Base-by-base conservation (phyloP, 2,888 invertebrate species). In the Nymphalis c-album region DNA sequence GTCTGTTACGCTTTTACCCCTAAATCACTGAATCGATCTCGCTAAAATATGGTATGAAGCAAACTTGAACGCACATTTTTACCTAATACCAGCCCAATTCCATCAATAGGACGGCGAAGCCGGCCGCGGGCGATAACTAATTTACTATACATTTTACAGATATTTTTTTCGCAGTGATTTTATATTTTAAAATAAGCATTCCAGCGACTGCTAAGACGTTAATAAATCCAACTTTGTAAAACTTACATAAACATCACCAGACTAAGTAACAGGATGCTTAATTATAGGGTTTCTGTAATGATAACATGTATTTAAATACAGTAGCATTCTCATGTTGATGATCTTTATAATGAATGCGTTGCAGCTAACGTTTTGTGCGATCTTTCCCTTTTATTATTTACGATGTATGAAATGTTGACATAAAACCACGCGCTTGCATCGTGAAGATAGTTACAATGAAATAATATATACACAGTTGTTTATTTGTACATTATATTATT, bases 331-430 rank as follows among this genome's bases (percentile, higher is more conserved):
- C 60, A 18, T 40, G 35, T 57, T 57, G 57, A 57, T 57, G n/a
- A 40, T 57, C 57, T 57, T 35, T 57, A 40, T 57, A 57, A 57
- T 57, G 35, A 40, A 57, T 57, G 40, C 57, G 40, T 57, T 18
- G 35, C 8, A 40, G 40, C 53, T 53, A 26, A 20, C 40, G 35
- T 57, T 60, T 26, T 55, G 53, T 55, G 26, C 51, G 22, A 51
- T 55, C 53, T 55, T 59, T 60, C 26, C 46, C 40, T 22, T 60
- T 60, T 60, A 47, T 46, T 60, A 60, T 31, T 26, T 46, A 22
- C 60, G 57, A 60, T 26, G 60, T 60, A 47, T 60, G 26, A 60
- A 60, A 26, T 60, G 60, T 60, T 60, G n/a, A 60, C 46, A 47
- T 60, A 60, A 60, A 60, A 47, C 20, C 40, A 58, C 18, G 58